Evolutionary conservation across 53 echinoderm and acorn worm genomes (phyloP), one percentile per base, ranked within the genome.

Genomic region (Patiria pectinifera): DNA sequence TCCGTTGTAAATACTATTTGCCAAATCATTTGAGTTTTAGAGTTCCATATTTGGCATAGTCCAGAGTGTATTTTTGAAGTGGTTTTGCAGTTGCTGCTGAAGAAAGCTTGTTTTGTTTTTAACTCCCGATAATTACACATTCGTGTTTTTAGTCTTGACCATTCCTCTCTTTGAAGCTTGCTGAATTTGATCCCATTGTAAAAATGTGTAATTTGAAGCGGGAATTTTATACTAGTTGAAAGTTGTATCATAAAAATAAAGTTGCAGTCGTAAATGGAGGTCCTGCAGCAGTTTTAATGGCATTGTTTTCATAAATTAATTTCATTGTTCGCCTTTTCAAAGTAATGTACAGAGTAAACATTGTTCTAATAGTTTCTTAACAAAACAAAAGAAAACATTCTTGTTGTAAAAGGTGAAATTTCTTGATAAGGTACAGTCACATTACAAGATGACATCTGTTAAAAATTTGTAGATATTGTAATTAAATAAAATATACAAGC

Each of bases 321-420:
- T 66, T 66, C 45, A 46, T 62, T 69, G 85, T 86, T 75, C 46
- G 82, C 86, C 14, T 26, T 86, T 86, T 74, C 70, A 48, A 48
- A 86, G 79, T 86, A 86, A 76, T 77, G 87, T 75, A 87, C 87
- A 87, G 49, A 78, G 12, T 44, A 59, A 21, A 60, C 53, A 49
- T 25, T 22, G 25, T 87, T 87, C 15, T 18, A 78, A 77, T 87
- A 77, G 76, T 77, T 87, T 87, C 78, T 87, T 87, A 87, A n/a
- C n/a, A n/a, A 72, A 72, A 77, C 76, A 87, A 76, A 87, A 74
- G 35, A 35, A 35, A 35, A 35, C 35, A 35, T 35, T 35, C 35
- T 35, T 35, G 35, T 35, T 35, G 35, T 35, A 35, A 35, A 35
- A 35, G 35, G 85, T 85, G 45, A 85, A 45, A 69, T 69, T 85